Evolutionary conservation across 2,113 vertebrate species (phyloP).

Genomic region (Chroicocephalus ridibundus): DNA sequence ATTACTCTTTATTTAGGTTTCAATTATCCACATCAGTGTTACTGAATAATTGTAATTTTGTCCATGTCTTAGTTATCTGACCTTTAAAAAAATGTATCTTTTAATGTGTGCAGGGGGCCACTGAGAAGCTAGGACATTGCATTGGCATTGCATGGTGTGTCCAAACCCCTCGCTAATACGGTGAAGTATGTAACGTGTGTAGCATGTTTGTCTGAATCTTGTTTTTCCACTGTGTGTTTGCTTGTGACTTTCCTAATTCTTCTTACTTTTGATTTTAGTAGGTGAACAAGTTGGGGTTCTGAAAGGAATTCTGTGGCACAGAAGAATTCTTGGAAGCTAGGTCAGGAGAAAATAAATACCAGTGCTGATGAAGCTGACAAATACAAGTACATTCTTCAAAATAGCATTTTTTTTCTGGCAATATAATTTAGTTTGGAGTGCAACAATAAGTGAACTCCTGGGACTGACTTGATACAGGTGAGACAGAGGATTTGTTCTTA

Average conservation of each 20-base stretch:
- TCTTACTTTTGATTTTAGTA: conserved; percentile 14
- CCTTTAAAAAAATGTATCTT: background rate
- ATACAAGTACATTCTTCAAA: background rate
- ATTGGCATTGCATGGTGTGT: conserved; percentile 18
- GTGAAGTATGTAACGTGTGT: background rate
- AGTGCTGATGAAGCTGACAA: background rate
- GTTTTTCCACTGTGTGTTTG: background rate
- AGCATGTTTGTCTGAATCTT: background rate
- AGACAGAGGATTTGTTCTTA: background rate
- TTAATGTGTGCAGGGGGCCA: conserved; percentile 13
- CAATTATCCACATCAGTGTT: background rate
- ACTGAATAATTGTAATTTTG: background rate
- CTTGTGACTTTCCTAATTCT: background rate
- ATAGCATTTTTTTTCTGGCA: background rate
- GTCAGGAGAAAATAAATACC: background rate
- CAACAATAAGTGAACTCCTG: background rate
- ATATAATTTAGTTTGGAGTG: background rate
- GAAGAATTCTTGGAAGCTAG: background rate
- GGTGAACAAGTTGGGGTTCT: background rate
- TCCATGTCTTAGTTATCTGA: background rate
- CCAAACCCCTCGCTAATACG: background rate
- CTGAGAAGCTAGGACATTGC: background rate
- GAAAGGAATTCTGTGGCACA: background rate
- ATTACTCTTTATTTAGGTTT: conserved; percentile 18
- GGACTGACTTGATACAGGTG: conserved; percentile 17